Conservation (phyloP, 2,797 vertebrate species). For the Chrysocyon brachyurus region DNA sequence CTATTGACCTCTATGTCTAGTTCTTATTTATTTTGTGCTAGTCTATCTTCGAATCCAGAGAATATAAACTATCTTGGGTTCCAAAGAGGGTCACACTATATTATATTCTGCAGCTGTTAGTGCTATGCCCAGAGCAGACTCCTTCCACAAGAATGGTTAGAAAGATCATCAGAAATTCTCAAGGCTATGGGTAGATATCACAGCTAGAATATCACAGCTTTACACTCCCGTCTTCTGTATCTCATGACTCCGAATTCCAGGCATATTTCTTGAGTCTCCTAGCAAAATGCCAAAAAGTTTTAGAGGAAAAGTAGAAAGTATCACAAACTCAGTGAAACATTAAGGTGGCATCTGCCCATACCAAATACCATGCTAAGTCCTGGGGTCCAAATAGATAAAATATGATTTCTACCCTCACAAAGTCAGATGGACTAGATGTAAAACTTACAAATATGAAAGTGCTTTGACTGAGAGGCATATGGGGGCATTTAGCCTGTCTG, state of each 20-base stretch:
- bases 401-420: neutral
- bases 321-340: constrained; percentile 4
- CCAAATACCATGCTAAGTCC: neutral
- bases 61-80: neutral
- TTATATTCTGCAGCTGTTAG: neutral
- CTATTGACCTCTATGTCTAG: neutral
- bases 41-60: neutral
- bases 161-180: neutral
- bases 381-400: neutral
- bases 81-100: neutral
- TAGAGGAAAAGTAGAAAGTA: constrained; percentile 6
- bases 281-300: constrained; percentile 26
- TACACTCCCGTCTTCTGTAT: neutral
- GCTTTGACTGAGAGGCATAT: neutral
- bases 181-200: neutral
- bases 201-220: neutral
- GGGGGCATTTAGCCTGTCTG: neutral
- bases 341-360: neutral
- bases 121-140: neutral
- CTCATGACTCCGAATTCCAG: neutral
- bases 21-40: neutral
- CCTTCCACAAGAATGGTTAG: neutral
- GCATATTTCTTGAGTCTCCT: neutral
- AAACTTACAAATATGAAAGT: neutral
- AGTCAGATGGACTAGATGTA: neutral